Evolutionary conservation across 2,113 vertebrate genomes (phyloP).

Genomic region (Eclectus roratus): DNA sequence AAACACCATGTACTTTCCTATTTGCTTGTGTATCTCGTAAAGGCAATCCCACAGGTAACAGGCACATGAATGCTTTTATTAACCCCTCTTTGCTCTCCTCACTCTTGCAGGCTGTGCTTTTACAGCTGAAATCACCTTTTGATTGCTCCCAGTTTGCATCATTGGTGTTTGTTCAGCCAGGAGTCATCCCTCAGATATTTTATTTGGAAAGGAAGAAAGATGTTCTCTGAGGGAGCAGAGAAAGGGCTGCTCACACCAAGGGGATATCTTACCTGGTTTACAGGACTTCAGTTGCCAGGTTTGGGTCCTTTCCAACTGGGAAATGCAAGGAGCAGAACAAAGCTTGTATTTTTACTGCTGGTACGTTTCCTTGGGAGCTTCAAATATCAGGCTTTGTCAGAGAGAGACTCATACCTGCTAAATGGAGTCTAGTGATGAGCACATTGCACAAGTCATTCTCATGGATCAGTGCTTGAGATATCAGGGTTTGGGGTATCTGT

Average conservation of each 20-base stretch:
- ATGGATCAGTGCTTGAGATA: accelerated
- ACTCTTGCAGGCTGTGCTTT: neutral
- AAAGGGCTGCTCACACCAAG: neutral
- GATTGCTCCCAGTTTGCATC: neutral
- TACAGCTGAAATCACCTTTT: neutral
- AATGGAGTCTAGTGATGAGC: neutral
- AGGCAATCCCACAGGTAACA: neutral
- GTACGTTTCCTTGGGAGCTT: neutral
- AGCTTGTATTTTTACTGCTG: neutral
- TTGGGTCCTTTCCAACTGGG: neutral
- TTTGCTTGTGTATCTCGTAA: neutral
- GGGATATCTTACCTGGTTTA: neutral
- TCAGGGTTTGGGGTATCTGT: neutral
- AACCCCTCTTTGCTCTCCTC: neutral
- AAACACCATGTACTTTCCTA: neutral
- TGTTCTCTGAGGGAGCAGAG: neutral
- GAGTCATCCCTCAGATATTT: neutral
- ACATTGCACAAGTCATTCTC: neutral
- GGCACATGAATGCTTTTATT: neutral
- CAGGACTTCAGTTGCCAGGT: neutral
- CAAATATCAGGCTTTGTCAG: neutral
- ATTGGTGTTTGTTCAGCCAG: neutral
- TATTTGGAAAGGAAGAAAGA: neutral
- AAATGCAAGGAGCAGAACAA: neutral
- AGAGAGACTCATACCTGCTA: neutral